These are phyloP conservation scores for Apotomis capreana DNA, from an alignment of 2,888 invertebrate genomes.

Conservation along the genomic window DNA sequence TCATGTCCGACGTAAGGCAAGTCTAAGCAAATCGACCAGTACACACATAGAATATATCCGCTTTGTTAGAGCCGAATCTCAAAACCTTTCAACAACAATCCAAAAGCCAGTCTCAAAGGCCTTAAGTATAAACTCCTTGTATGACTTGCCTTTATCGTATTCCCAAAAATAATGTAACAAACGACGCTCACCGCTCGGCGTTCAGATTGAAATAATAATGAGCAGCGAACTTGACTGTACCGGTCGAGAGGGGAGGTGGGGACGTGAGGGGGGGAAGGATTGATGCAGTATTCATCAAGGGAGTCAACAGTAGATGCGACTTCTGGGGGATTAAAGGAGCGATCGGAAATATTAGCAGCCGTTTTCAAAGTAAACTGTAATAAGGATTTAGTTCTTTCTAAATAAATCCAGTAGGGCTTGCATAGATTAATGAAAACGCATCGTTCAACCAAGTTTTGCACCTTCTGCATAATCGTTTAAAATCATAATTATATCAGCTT, in stretches of 20 bases:
- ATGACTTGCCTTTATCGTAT: neutral
- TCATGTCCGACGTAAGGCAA: no score
- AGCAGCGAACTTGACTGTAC: slow-evolving; percentile 28
- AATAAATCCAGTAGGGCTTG: no score
- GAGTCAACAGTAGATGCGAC: slow-evolving; percentile 14
- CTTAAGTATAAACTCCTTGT: neutral
- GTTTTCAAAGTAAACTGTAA: neutral
- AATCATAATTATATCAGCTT: no score
- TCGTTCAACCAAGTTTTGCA: no score
- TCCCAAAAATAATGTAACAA: neutral
- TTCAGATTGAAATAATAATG: slow-evolving; percentile 41
- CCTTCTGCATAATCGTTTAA: no score
- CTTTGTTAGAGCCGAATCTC: no score
- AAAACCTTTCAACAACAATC: neutral
- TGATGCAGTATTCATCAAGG: slow-evolving; percentile 38
- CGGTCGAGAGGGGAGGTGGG: neutral
- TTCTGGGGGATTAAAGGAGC: neutral
- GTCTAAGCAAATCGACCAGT: no score
- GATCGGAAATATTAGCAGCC: slow-evolving; percentile 14
- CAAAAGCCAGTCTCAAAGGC: neutral
- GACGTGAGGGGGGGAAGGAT: neutral
- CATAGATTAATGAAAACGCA: no score
- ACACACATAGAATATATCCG: no score
- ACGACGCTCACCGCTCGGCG: neutral
- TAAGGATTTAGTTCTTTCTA: neutral